Evolutionary conservation across 2,888 invertebrate genomes (phyloP).

Genomic region (Chrysolina haemoptera): DNA sequence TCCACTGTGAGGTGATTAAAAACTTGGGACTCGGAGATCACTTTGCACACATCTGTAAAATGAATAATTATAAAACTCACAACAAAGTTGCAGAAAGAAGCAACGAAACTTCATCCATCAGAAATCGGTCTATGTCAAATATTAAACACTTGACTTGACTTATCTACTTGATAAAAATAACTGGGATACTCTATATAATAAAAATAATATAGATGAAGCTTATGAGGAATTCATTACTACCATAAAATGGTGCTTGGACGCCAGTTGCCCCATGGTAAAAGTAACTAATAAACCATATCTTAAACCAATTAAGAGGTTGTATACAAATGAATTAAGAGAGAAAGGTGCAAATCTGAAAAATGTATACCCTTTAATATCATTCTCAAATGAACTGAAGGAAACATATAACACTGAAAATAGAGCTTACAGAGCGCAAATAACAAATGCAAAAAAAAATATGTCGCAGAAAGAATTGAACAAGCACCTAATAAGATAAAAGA

Average conservation of each 20-base stretch:
- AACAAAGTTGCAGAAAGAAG: slow-evolving; percentile 2
- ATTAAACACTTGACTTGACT: slow-evolving; percentile 2
- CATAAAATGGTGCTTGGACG: slow-evolving; percentile 9
- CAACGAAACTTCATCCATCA: slow-evolving; percentile 6
- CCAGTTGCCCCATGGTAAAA: slow-evolving; percentile 3
- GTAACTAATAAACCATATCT: slow-evolving; percentile 5
- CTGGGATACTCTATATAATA: not conserved
- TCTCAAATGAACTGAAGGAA: slow-evolving; percentile 7
- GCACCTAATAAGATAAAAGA: slow-evolving; percentile 11
- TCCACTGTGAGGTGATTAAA: slow-evolving; percentile 15
- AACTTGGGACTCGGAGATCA: slow-evolving; percentile 9
- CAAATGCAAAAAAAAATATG: slow-evolving; percentile 22
- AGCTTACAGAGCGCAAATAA: slow-evolving; percentile 20
- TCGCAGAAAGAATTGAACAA: slow-evolving; percentile 26
- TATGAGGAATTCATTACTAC: slow-evolving; percentile 11
- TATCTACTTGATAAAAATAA: not conserved
- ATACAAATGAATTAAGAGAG: slow-evolving; percentile 15
- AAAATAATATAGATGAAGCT: not conserved
- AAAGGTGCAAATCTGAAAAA: slow-evolving; percentile 13
- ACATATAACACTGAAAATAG: slow-evolving; percentile 22
- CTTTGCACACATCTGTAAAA: slow-evolving; percentile 5
- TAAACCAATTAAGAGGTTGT: slow-evolving; percentile 17
- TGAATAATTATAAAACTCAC: not conserved
- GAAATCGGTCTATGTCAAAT: slow-evolving; percentile 13
- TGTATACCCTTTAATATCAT: slow-evolving; percentile 13